Conservation (phyloP, 53 echinoderm and acorn worm genomes). For the Echinometra lucunter region DNA sequence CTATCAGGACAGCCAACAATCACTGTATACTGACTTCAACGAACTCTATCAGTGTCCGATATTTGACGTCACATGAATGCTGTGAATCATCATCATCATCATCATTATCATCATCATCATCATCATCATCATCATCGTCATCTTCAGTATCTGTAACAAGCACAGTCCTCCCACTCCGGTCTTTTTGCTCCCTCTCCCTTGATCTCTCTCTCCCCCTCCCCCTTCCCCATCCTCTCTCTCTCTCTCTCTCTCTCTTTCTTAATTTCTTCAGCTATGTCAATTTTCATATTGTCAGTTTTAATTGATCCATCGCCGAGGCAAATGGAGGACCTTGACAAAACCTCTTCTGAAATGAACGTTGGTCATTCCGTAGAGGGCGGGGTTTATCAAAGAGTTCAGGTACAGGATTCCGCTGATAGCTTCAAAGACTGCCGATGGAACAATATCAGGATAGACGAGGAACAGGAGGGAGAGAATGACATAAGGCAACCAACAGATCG, state of each 20-base stretch:
- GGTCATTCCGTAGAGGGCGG: constrained; percentile 36
- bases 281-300: background rate
- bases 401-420: background rate
- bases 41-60: no score
- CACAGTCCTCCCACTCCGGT: background rate
- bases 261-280: background rate
- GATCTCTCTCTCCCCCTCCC: background rate
- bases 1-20: no score
- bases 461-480: background rate
- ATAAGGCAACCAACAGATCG: constrained; percentile 36
- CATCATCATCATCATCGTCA: background rate
- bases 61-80: no score
- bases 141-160: no score
- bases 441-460: background rate
- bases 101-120: no score
- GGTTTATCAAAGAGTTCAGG: constrained; percentile 47
- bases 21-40: no score
- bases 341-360: constrained; percentile 38
- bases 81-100: no score
- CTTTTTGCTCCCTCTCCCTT: background rate
- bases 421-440: background rate
- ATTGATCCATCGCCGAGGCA: constrained; percentile 16
- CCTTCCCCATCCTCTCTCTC: background rate
- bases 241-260: background rate
- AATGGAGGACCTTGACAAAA: constrained; percentile 23